These are phyloP conservation scores for Sapayoa aenigma DNA, from an alignment of 2,113 vertebrate genomes.

Conservation along the genomic window DNA sequence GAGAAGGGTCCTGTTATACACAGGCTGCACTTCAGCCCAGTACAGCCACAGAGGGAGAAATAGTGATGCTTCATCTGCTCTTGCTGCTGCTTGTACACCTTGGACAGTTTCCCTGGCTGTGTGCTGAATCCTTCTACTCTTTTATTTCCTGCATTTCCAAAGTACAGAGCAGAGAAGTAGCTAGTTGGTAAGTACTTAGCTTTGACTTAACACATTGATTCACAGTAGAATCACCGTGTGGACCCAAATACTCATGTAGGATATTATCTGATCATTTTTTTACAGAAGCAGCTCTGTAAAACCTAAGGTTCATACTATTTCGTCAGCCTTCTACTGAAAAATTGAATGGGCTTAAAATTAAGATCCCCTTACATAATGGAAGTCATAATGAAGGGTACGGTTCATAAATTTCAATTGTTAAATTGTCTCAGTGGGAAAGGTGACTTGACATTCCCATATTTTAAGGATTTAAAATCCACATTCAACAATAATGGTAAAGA, in stretches of 20 bases:
- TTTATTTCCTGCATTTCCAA: neutral
- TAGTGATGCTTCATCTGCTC: neutral
- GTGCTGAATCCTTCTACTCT: neutral
- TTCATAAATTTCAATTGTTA: conserved; percentile 65
- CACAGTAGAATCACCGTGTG: neutral
- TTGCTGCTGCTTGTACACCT: neutral
- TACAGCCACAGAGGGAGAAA: neutral
- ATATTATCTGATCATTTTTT: neutral
- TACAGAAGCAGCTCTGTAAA: neutral
- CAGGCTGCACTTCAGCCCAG: neutral
- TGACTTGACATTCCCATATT: conserved; percentile 38
- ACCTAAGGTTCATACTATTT: neutral
- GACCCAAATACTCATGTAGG: neutral
- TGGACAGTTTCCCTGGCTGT: neutral
- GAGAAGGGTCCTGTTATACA: neutral
- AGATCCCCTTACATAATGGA: conserved; percentile 37
- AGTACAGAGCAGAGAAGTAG: neutral
- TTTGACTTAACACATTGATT: neutral
- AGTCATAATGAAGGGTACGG: conserved; percentile 49
- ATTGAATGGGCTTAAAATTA: conserved; percentile 54
- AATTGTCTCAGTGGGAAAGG: conserved; percentile 56
- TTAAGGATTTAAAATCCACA: conserved; percentile 49
- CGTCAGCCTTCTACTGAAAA: neutral
- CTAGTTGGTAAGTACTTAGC: neutral
- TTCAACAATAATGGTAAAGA: conserved; percentile 24